Evolutionary conservation across 2,797 vertebrate species (phyloP), one percentile per base, ranked within the genome.

Genomic region (Tragopan temminckii): DNA sequence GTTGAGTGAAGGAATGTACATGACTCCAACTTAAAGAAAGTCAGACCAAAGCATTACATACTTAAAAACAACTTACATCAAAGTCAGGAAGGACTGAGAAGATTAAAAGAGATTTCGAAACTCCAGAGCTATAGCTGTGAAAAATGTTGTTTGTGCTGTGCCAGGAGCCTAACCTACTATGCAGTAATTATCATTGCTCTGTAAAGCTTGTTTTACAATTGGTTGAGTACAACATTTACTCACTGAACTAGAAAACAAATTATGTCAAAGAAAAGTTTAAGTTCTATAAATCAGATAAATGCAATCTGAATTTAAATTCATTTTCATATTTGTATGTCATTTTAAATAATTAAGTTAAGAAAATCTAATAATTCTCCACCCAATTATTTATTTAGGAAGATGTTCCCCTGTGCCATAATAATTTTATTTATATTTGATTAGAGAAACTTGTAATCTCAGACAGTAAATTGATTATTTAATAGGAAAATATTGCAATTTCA

Each of bases 401-500:
- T 83, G 71, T 94, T 84, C 31, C 29, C 27, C 15, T 42, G 21
- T 68, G n/a, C 42, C 57, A 74, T 24, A 40, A 92, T 48, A 29
- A 79, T 80, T 92, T 74, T 46, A 76, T 55, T 92, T 45, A 42
- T 81, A 15, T 24, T 90, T 96, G 13, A 40, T 76, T 70, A 94
- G 76, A 96, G 96, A 96, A 16, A 20, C 16, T 76, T 69, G 50
- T 29, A 42, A 36, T 58, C 3, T 83, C 81, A 71, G 82, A 87
- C 55, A 78, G 25, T 29, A 91, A 89, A 76, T 38, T 69, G 81
- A 66, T 96, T 86, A 77, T 77, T 97, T 84, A 95, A 88, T 42
- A 63, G 89, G 70, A 74, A 96, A 97, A 82, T 95, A 79, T 13
- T 95, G 84, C 42, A 90, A 70, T 78, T 95, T 91, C 50, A 94